Percentiles rank a stretch among this genome's conserved stretches.
These are phyloP conservation scores for Sparidentex hasta DNA, from an alignment of 2,797 vertebrate genomes.

Conservation along the genomic window DNA sequence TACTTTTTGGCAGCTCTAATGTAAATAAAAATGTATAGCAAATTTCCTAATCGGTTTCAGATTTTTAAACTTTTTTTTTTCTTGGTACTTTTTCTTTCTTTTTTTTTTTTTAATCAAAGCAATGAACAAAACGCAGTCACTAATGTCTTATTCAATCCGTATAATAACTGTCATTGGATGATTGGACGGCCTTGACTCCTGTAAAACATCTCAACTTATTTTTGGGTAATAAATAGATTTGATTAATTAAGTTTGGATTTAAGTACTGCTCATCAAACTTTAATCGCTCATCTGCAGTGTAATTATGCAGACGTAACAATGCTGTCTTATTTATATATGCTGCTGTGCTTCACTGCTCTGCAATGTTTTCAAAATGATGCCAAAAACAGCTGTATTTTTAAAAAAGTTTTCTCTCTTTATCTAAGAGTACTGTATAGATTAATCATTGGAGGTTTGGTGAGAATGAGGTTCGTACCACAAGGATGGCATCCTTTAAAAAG, in stretches of 20 bases:
- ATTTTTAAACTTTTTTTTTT: constrained; percentile 84
- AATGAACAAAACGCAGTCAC: constrained; percentile 76
- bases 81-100: constrained; percentile 88
- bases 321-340: constrained; percentile 72
- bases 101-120: constrained; percentile 71
- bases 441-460: constrained; percentile 46
- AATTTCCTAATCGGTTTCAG: constrained; percentile 89
- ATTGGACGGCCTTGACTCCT: constrained; percentile 61
- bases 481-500: constrained; percentile 61
- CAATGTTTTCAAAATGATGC: constrained; percentile 70
- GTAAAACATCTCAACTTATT: constrained; percentile 50
- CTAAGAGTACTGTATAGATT: constrained; percentile 66
- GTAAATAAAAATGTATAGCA: constrained; percentile 96
- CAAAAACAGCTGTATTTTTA: constrained; percentile 69
- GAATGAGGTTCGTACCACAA: constrained; percentile 42
- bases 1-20: constrained; percentile 97
- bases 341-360: constrained; percentile 75
- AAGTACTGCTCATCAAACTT: constrained; percentile 60
- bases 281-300: constrained; percentile 54
- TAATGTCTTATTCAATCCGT: constrained; percentile 76
- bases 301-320: constrained; percentile 56
- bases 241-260: constrained; percentile 55
- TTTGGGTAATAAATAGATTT: constrained; percentile 54
- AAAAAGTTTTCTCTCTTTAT: constrained; percentile 42
- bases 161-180: constrained; percentile 54